These are phyloP conservation scores for Lysandra bellargus DNA, from an alignment of 2,888 invertebrate genomes.

Conservation along the genomic window DNA sequence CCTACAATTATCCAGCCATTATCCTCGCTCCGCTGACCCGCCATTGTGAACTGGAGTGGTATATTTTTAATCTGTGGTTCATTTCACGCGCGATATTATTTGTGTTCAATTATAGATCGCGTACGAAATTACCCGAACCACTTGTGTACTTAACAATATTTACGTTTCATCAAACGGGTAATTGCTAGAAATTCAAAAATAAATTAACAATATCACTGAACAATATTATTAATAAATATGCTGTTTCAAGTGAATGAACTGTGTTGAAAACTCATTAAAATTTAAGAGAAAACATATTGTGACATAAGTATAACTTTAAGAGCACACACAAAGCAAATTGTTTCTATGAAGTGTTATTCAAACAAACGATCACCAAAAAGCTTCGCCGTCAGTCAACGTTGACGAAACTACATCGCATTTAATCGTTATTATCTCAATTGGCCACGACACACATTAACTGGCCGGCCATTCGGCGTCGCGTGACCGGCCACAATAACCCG, in stretches of 20 bases:
- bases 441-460: slow-evolving; percentile 23
- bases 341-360: neutral
- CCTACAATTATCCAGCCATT: slow-evolving; percentile 18
- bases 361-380: neutral
- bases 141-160: slow-evolving; percentile 18
- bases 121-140: slow-evolving; percentile 16
- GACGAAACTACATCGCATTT: slow-evolving; percentile 5
- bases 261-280: neutral
- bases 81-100: slow-evolving; percentile 42
- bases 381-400: neutral
- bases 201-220: neutral
- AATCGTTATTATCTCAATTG: slow-evolving; percentile 25
- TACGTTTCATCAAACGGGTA: slow-evolving; percentile 17
- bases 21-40: slow-evolving; percentile 24
- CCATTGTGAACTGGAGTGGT: slow-evolving; percentile 38
- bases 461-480: slow-evolving; percentile 9
- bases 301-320: neutral
- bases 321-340: too few species aligned
- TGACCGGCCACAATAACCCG: slow-evolving; percentile 10
- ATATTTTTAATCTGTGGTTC: slow-evolving; percentile 43
- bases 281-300: neutral
- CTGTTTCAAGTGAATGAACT: neutral
- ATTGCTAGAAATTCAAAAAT: slow-evolving; percentile 18
- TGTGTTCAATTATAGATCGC: slow-evolving; percentile 36
- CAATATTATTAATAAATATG: neutral